phyloP scores from a whole-genome alignment of 1,140 invertebrate species.

The Saccostrea cuccullata region DNA sequence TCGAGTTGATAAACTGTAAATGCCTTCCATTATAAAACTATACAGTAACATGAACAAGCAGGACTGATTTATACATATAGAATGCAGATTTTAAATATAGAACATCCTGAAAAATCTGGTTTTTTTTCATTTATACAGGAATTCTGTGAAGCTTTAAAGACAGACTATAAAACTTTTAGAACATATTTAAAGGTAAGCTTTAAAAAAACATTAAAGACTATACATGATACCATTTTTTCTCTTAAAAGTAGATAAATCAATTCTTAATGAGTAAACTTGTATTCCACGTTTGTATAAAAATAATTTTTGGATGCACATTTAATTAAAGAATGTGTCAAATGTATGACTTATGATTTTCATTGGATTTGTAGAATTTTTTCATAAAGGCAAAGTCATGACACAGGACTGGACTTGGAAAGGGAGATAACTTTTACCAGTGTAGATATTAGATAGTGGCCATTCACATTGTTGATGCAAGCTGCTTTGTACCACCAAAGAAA shows the following conservation, averaged over 20 bases:
- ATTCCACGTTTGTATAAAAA: background rate
- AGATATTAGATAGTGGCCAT: background rate
- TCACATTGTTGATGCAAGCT: background rate
- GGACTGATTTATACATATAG: too few species aligned
- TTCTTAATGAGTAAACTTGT: background rate
- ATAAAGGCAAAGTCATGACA: conserved; percentile 75
- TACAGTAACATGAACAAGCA: too few species aligned
- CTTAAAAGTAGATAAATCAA: background rate
- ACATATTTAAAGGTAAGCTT: conserved; percentile 80
- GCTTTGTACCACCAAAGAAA: background rate
- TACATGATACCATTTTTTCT: background rate
- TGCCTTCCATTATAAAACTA: too few species aligned
- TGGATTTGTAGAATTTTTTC: conserved; percentile 73
- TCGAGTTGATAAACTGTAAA: too few species aligned
- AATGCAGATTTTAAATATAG: background rate
- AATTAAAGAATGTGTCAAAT: too few species aligned
- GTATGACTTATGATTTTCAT: too few species aligned
- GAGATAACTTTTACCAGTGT: background rate
- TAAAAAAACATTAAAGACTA: background rate
- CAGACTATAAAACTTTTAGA: conserved; percentile 80
- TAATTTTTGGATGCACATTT: too few species aligned
- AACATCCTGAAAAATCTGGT: conserved; percentile 10
- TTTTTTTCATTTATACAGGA: conserved; percentile 69
- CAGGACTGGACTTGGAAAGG: conserved; percentile 10
- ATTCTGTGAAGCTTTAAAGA: conserved; percentile 79